Percentiles rank a stretch among this genome's conserved stretches.
Conservation (phyloP, 2,797 vertebrate species). For the Podargus strigoides region DNA sequence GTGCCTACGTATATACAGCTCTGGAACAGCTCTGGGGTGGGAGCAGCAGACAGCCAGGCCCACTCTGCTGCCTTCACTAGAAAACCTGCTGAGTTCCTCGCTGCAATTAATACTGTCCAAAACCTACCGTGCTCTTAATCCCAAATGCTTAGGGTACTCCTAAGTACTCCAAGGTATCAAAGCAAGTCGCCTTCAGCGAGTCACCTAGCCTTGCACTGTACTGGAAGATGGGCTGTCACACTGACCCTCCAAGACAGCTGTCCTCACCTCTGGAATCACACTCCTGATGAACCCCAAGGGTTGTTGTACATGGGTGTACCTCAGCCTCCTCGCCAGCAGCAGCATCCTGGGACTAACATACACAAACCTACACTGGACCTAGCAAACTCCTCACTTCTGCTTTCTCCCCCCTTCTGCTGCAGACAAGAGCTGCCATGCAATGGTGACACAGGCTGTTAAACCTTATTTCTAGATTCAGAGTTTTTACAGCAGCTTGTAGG, state of each 20-base stretch:
- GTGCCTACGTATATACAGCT: fast-evolving
- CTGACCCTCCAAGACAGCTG: not conserved
- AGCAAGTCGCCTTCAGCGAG: not conserved
- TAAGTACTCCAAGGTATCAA: fast-evolving
- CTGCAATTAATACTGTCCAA: not conserved
- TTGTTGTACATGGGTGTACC: not conserved
- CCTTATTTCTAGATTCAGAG: not conserved
- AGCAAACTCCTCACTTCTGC: not conserved
- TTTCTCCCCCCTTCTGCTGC: not conserved
- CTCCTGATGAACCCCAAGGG: not conserved
- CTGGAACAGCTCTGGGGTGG: not conserved
- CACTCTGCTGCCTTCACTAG: not conserved
- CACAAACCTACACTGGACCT: not conserved
- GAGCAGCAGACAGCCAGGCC: not conserved
- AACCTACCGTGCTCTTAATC: not conserved
- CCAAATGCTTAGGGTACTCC: not conserved
- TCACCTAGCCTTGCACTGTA: not conserved
- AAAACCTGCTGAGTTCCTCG: not conserved
- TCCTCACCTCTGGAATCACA: not conserved
- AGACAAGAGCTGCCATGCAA: not conserved
- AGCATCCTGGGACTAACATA: not conserved
- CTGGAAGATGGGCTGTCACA: not conserved
- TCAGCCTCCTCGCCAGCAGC: not conserved
- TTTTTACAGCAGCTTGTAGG: not conserved
- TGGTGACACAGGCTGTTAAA: not conserved